phyloP scores from a whole-genome alignment of 1,140 invertebrate genomes.

The Hylyphantes graminicola region DNA sequence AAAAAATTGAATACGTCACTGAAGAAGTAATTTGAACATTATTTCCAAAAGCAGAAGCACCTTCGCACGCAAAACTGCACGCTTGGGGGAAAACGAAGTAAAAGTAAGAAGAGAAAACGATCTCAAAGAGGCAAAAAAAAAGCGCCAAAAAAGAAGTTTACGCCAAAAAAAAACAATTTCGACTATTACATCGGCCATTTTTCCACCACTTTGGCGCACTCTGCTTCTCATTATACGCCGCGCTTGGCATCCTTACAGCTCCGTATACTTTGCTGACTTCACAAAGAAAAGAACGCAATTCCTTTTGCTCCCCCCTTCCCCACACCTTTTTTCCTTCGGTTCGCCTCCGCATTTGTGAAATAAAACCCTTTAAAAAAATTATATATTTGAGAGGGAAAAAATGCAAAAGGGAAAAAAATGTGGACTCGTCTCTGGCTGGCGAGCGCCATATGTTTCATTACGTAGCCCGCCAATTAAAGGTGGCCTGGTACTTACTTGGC shows the following conservation, averaged over 20 bases:
- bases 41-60: slow-evolving; percentile 57
- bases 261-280: slow-evolving; percentile 60
- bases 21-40: slow-evolving; percentile 56
- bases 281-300: slow-evolving; percentile 49
- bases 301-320: too few relatives aligned
- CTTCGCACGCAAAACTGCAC: slow-evolving; percentile 53
- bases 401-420: slow-evolving; percentile 27
- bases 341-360: slow-evolving; percentile 55
- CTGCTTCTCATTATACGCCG: slow-evolving; percentile 58
- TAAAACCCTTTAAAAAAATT: slow-evolving; percentile 45
- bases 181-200: slow-evolving; percentile 59
- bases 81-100: slow-evolving; percentile 35
- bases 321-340: slow-evolving; percentile 21
- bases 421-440: slow-evolving; percentile 45
- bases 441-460: slow-evolving; percentile 59
- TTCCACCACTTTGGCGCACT: slow-evolving; percentile 54
- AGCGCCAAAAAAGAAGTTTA: slow-evolving; percentile 23
- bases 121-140: neutral
- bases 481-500: slow-evolving; percentile 51
- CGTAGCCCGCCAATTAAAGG: slow-evolving; percentile 53
- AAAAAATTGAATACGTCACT: slow-evolving; percentile 50
- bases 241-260: slow-evolving; percentile 59
- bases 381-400: slow-evolving; percentile 47
- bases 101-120: slow-evolving; percentile 12
- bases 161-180: slow-evolving; percentile 58